phyloP scores from a whole-genome alignment of 2,113 vertebrate genomes.

The Hippocampus comes region DNA sequence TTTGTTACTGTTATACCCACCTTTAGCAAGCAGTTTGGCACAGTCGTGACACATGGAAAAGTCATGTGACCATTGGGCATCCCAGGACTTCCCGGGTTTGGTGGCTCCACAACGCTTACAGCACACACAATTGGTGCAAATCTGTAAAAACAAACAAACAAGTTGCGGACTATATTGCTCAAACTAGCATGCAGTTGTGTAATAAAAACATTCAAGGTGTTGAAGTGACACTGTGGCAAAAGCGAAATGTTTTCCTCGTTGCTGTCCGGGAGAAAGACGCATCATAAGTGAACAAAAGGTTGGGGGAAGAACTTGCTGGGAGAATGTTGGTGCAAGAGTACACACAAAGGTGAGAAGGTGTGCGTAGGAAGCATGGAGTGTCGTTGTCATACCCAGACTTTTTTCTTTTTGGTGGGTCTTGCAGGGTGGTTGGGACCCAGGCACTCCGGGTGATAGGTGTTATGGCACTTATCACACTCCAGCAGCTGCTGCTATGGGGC shows the following conservation, averaged over 20 bases:
- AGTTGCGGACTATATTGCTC: background rate
- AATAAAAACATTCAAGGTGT: constrained; percentile 9
- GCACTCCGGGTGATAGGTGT: constrained; percentile 99
- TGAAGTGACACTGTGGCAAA: constrained; percentile 15
- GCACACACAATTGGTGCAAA: constrained; percentile 94
- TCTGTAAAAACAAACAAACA: constrained; percentile 65
- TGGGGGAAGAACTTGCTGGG: constrained; percentile 15
- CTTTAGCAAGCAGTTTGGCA: constrained; percentile 98
- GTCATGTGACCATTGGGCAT: constrained; percentile 98
- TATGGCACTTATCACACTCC: constrained; percentile 99
- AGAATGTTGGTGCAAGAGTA: constrained; percentile 11
- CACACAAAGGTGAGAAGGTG: constrained; percentile 1
- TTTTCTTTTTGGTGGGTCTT: constrained; percentile 97
- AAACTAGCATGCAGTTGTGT: constrained; percentile 7
- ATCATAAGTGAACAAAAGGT: constrained; percentile 18
- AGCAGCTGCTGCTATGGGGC: constrained; percentile 80
- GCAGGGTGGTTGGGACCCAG: constrained; percentile 98
- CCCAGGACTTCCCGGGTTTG: constrained; percentile 96
- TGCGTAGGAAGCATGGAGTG: background rate
- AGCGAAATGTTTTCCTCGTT: constrained; percentile 18
- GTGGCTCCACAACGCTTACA: constrained; percentile 97
- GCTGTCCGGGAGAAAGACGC: constrained; percentile 2
- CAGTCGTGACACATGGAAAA: constrained; percentile 98
- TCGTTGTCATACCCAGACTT: constrained; percentile 86
- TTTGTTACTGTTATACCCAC: constrained; percentile 51